Base-by-base conservation (phyloP, 2,797 vertebrate species). In the Hydrolagus colliei region DNA sequence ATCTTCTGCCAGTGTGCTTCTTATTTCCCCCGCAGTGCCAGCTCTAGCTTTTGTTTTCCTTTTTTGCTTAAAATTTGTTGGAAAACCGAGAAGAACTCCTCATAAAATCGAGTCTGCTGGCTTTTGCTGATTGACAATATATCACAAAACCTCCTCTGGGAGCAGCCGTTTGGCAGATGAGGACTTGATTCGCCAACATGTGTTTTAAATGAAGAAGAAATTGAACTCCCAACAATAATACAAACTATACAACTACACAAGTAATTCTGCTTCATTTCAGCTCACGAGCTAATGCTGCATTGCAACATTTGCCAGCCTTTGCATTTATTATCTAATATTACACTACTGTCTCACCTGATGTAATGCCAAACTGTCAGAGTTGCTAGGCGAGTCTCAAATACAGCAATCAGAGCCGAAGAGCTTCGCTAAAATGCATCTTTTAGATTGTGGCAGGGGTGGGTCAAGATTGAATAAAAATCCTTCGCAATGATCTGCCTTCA, bases 321-420 rank as follows among this genome's bases (percentile, higher is more conserved):
- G 63, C 79, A 84, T 18, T 35, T 71, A 52, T 52, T 52, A 18
- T 4, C 32, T 71, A 67, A 67, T 13, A 71, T 84, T 84, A 67
- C 20, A 68, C 79, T 84, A 84, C 79, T 84, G 79, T 71, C 79
- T 84, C 79, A 84, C 9, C 18, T 68, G 27, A 52, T 68, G 16
- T 71, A 27, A 71, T 52, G 79, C 79, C 65, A 84, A 84, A 71
- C 65, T 71, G 65, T 27, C 32, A 41, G n/a, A 9, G 16, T 20
- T 10, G 65, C 79, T 41, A 9, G 41, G 41, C 41, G 65, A 68
- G 35, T 68, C 65, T 82, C 32, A 20, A 67, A 20, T 84, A 41
- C 65, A 68, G 79, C 52, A 52, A 82, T 41, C 65, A 68, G 63
- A 82, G 79, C 79, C 65, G 68, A 68, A 35, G 13, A 18, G 4